phyloP scores from a whole-genome alignment of 2,113 vertebrate genomes.

The Campylomormyrus numenius region DNA sequence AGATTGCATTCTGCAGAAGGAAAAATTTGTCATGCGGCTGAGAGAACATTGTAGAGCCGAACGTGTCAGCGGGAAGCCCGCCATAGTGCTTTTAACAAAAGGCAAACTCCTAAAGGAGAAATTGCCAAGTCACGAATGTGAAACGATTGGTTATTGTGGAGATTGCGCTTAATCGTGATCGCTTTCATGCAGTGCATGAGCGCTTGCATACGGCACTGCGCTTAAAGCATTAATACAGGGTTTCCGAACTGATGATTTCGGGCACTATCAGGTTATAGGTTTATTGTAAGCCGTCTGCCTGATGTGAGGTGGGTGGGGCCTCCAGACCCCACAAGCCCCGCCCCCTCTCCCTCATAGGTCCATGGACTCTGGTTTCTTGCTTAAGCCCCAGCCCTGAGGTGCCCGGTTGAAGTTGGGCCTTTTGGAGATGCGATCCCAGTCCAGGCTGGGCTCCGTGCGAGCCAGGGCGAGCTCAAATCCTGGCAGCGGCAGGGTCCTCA shows the following conservation, averaged over 20 bases:
- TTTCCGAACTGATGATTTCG: not conserved
- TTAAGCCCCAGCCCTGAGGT: constrained; percentile 61
- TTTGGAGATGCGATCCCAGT: constrained; percentile 61
- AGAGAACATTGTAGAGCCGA: not conserved
- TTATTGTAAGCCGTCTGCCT: not conserved
- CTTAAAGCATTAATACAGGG: not conserved
- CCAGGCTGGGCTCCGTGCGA: constrained; percentile 45
- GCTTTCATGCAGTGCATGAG: not conserved
- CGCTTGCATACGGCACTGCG: not conserved
- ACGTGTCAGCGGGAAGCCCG: not conserved
- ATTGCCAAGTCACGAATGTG: not conserved
- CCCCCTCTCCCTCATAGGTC: constrained; percentile 54
- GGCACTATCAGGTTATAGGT: not conserved
- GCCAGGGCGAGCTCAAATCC: constrained; percentile 41
- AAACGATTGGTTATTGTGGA: not conserved
- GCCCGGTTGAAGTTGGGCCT: constrained; percentile 72
- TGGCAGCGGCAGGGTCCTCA: constrained; percentile 30
- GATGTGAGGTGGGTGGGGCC: not conserved
- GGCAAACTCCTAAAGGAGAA: not conserved
- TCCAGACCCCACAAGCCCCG: not conserved
- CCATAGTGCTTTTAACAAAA: not conserved
- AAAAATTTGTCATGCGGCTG: not conserved
- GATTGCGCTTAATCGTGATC: not conserved
- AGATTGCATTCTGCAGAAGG: not conserved
- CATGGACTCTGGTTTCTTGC: constrained; percentile 53